Base-by-base conservation (phyloP, 2,113 vertebrate genomes). In the Shinisaurus crocodilurus region DNA sequence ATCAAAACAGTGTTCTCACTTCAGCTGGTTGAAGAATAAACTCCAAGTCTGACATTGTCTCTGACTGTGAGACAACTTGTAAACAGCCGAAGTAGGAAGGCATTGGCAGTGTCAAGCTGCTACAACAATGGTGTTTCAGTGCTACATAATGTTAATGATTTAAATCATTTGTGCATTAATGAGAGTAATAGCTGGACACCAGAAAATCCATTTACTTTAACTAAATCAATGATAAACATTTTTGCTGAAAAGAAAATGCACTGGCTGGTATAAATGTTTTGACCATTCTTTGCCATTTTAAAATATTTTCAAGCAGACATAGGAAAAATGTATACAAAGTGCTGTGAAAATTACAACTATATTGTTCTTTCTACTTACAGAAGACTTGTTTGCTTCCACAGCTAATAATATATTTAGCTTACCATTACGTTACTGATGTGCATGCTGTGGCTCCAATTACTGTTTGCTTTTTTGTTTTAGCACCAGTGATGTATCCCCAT, bases 21-120 rank as follows among this genome's bases (percentile, higher is more conserved):
- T 94, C 91, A 95, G 90, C 92, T 94, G 94, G 88, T 92, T 34
- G 87, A 84, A 92, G 40, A 91, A 6, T 0, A 91, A 54, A 94
- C 90, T 94, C 89, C 67, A 76, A 90, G 94, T 93, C 95, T 92
- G n/a, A n/a, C n/a, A n/a, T n/a, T n/a, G n/a, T n/a, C n/a, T n/a
- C n/a, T n/a, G 91, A 93, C 95, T 93, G 91, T 85, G 90, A 96
- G 92, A 95, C 89, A 92, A 91, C 87, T 94, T 93, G 84, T 87
- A 72, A 95, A 91, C 87, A 93, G 92, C 65, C 48, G 63, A 69
- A 88, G 54, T 40, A 50, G 57, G 91, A 85, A 92, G 81, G 32
- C 86, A 91, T 86, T 94, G 93, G 92, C 91, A 92, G 88, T 84
- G 63, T 79, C 89, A 89, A 81, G 91, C 80, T 75, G 89, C 54